Evolutionary conservation across 1,140 invertebrate species (phyloP), one percentile per base, ranked within the genome.

Genomic region (Drosophila biarmipes): DNA sequence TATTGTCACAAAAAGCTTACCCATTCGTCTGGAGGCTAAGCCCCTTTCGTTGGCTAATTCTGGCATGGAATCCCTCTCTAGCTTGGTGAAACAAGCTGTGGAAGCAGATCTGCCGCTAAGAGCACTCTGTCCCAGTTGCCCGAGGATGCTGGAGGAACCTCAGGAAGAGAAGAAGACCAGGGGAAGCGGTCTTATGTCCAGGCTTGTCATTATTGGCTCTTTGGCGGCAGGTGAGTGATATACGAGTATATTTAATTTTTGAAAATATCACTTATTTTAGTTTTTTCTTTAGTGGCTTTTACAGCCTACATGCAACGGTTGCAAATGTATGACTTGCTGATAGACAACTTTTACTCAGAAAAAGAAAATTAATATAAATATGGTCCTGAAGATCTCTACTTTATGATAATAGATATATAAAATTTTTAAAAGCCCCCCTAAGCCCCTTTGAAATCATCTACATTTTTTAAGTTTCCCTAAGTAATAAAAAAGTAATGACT

Each of bases 261-360:
- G 2, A 15, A 15, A 17, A 17, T 21, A 6, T 10, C 4, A n/a
- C 0, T 6, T 17, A 17, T 46, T 15, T 15, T 4, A 46, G 0
- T 1, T 12, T 4, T 11, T 2, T 3, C 11, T 35, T 64, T 1
- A 61, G 69, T 31, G 11, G 3, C 59, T 0, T 6, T 45, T 15
- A n/a, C n/a, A 61, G 55, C 27, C 6, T 61, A 54, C 38, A 24
- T 72, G 4, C 40, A 53, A 4, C 34, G 19, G 1, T 19, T 27
- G 3, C 5, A 19, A 27, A 7, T 61, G 19, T 10, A 15, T 4
- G 40, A 57, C 21, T 6, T 27, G 1, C 0, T 49, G 1, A 14
- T 19, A 7, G 15, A 24, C 1, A 24, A 5, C 2, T 15, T 21
- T 4, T 31, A 17, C 21, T 10, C 31, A n/a, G 21, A 37, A 12